Conservation (phyloP, 2,888 invertebrate genomes). For the Aricia artaxerxes region DNA sequence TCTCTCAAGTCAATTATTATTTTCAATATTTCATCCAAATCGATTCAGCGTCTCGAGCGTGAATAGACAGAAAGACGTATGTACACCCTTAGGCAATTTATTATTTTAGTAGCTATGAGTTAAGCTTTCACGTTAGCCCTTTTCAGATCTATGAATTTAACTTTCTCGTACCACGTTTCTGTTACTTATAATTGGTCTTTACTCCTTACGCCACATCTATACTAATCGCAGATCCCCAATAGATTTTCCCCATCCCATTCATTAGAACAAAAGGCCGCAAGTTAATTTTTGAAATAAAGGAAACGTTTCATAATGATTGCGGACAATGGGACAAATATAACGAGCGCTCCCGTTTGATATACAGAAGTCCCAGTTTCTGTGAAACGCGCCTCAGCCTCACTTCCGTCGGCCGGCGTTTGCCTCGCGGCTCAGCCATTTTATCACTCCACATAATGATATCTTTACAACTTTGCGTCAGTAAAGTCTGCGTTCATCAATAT, state of each 20-base stretch:
- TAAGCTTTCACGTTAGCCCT: too few species aligned
- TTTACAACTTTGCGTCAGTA: conserved; percentile 10
- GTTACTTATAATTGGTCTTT: too few species aligned
- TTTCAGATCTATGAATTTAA: too few species aligned
- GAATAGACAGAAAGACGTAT: neutral
- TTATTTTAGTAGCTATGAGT: too few species aligned
- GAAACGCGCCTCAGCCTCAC: conserved; percentile 25
- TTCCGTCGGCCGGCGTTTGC: conserved; percentile 27
- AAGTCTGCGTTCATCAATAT: conserved; percentile 18
- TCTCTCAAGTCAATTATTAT: too few species aligned
- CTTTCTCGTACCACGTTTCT: too few species aligned
- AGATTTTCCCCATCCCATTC: neutral
- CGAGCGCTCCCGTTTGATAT: conserved; percentile 28
- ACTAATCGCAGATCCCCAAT: neutral
- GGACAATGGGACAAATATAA: conserved; percentile 31
- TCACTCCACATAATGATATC: conserved; percentile 29
- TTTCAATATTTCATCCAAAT: too few species aligned
- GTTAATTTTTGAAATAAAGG: conserved; percentile 29
- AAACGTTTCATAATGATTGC: conserved; percentile 29
- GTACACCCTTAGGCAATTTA: too few species aligned
- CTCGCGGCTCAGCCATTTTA: conserved; percentile 22
- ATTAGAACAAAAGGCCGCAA: conserved; percentile 9
- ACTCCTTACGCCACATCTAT: neutral
- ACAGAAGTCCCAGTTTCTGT: conserved; percentile 30
- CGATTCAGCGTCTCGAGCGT: too few species aligned